Evolutionary conservation across 2,888 invertebrate genomes (phyloP), one percentile per base, ranked within the genome.

Genomic region (Aphodius granarius): DNA sequence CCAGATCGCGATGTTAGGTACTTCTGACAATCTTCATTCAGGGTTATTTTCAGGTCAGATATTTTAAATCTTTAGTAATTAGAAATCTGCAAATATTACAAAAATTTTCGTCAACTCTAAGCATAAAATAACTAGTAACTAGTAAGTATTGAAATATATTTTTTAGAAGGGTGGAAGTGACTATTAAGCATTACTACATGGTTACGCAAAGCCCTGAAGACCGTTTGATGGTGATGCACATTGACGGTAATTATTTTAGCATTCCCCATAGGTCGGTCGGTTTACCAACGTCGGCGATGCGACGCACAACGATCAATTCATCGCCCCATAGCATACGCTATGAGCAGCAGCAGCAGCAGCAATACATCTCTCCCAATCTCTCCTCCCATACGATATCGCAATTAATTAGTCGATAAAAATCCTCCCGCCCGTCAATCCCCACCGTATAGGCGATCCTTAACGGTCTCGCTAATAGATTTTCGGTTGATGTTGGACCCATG

Each of bases 401-500:
- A 68, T 68, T 68, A 68, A 68, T 68, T 68, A 68, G 68, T 68
- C 68, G 68, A 72, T 72, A 62, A 72, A 72, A 72, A 72, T 63
- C 63, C 72, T 62, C 15, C 63, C 63, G 43, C 43, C 43, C 43
- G 43, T 43, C 43, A 43, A 3, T 43, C 43, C 43, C 68, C 68
- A 20, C 22, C 21, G 21, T 68, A 68, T 20, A 68, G 5, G 21
- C 68, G n/a, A 20, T 13, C 15, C 20, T 20, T 16, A 18, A 68
- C 63, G 73, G 66, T 68, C 62, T 63, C 71, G 75, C 77, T 81
- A 81, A 81, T 81, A 77, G 80, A 79, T 79, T 80, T 78, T 81
- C 78, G 80, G 80, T 79, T 77, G 76, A 77, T 84, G 84, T 85
- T 85, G 84, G 81, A 73, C 82, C 76, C 75, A 77, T 84, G 84